Percentiles rank a stretch among this genome's conserved stretches.
These are phyloP conservation scores for Uropetala carovei DNA, from an alignment of 2,888 invertebrate genomes.

Conservation along the genomic window DNA sequence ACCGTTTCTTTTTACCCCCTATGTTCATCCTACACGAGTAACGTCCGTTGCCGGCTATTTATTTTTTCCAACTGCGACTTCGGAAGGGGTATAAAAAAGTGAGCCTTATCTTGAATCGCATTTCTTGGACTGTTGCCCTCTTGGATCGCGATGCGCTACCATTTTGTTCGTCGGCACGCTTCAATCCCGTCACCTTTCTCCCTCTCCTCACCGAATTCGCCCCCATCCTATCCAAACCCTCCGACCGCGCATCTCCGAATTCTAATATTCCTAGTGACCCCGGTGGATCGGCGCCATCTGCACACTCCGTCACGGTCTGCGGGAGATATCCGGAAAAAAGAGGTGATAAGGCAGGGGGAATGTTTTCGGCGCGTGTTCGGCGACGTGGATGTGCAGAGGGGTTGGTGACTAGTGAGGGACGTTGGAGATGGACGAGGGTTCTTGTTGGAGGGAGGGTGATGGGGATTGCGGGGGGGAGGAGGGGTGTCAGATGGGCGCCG, in stretches of 20 bases:
- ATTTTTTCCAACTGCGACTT: not conserved
- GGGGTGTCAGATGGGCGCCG: not conserved
- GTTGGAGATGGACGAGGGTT: not conserved
- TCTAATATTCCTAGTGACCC: not conserved
- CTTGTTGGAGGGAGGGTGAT: not conserved
- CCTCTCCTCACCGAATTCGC: not conserved
- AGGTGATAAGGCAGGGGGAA: not conserved
- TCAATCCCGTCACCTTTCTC: not conserved
- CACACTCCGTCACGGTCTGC: not conserved
- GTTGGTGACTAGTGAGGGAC: not conserved
- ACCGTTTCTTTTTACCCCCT: not conserved
- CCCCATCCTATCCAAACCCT: not conserved
- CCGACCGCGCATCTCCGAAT: not conserved
- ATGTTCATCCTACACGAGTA: not conserved
- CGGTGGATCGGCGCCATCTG: not conserved
- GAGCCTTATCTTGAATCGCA: conserved; percentile 12
- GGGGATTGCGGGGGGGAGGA: not conserved
- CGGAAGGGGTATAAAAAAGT: not conserved
- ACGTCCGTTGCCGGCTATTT: not conserved
- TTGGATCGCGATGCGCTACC: not conserved
- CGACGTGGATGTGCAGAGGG: not conserved
- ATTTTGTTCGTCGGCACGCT: conserved; percentile 6
- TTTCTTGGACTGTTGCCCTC: not conserved
- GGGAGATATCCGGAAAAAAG: not conserved
- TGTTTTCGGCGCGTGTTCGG: not conserved